A percentile compares a stretch with the other conserved stretches of the same genome.
Evolutionary conservation across 2,888 invertebrate genomes (phyloP).

Genomic region (Dione vanillae): DNA sequence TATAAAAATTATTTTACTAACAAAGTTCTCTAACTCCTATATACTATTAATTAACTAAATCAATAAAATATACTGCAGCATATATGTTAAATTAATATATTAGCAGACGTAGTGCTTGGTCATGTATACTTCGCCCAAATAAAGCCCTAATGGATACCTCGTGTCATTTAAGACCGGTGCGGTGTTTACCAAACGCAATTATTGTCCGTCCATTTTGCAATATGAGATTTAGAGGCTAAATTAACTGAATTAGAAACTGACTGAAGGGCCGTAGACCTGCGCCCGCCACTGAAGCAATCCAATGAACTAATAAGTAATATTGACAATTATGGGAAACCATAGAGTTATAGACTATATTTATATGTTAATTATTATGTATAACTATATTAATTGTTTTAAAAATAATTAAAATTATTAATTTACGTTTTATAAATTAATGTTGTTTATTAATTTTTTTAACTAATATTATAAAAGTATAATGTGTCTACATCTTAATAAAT

Average conservation of each 20-base stretch:
- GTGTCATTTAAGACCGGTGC: conserved; percentile 52
- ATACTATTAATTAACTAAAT: too few species aligned
- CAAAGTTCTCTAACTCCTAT: too few species aligned
- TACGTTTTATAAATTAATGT: too few species aligned
- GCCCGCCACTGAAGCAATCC: conserved; percentile 46
- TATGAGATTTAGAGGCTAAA: conserved; percentile 81
- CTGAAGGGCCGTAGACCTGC: conserved; percentile 59
- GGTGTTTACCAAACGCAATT: conserved; percentile 79
- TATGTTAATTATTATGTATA: too few species aligned
- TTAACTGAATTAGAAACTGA: conserved; percentile 80
- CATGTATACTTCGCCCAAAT: conserved; percentile 18
- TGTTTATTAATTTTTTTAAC: too few species aligned
- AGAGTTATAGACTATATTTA: background rate
- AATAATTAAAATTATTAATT: too few species aligned
- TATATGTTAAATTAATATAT: background rate
- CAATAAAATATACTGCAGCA: background rate
- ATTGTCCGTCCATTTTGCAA: conserved; percentile 78
- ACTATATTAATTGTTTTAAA: too few species aligned
- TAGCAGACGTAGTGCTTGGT: background rate
- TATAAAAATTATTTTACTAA: background rate
- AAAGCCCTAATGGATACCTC: conserved; percentile 67
- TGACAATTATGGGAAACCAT: conserved; percentile 35
- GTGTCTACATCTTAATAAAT: too few species aligned
- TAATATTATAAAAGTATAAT: too few species aligned
- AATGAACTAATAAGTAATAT: conserved; percentile 45